Evolutionary conservation across 2,888 invertebrate genomes (phyloP), one percentile per base, ranked within the genome.

Genomic region (Autographa pulchrina): DNA sequence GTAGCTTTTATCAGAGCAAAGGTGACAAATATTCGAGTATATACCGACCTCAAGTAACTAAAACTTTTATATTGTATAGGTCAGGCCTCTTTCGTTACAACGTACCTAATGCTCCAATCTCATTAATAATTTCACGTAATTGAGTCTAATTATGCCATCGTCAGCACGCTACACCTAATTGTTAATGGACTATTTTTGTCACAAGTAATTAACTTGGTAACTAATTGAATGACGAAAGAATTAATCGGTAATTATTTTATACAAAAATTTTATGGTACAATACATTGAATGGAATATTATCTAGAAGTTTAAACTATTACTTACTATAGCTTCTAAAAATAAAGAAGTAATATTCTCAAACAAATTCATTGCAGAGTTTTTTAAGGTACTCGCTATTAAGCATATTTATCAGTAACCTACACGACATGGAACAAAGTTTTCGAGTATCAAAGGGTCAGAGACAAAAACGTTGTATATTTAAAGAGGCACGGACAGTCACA

Each of bases 141-240:
- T 71, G 41, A n/a, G 67, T 71, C 31, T 68, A 67, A 77, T 77
- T 81, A 71, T 52, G 65, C 54, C 20, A 63, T 4, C 54, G 43
- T 9, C 31, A 14, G 38, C 66, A 20, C 59, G 67, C 54, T 48
- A 60, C 67, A 31, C 16, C 20, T 48, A 76, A 77, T 62, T 56
- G 66, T 80, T 80, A 35, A 60, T 66, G 64, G 41, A 31, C 59
- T 66, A 56, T 60, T 80, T 20, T 11, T 56, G 54, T 59, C 65
- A 35, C 59, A 16, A n/a, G 52, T 3, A 43, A 77, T 73, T 35
- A 54, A 31, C 68, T 48, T 5, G 11, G 32, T 16, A 66, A 64
- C 5, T 41, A 63, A 32, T 56, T 41, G 14, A 16, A 16, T 62
- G 3, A 14, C 35, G 11, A 20, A 52, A 56, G 16, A 48, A 48